Evolutionary conservation across 2,113 vertebrate genomes (phyloP).

Genomic region (Chloropsis cyanopogon): DNA sequence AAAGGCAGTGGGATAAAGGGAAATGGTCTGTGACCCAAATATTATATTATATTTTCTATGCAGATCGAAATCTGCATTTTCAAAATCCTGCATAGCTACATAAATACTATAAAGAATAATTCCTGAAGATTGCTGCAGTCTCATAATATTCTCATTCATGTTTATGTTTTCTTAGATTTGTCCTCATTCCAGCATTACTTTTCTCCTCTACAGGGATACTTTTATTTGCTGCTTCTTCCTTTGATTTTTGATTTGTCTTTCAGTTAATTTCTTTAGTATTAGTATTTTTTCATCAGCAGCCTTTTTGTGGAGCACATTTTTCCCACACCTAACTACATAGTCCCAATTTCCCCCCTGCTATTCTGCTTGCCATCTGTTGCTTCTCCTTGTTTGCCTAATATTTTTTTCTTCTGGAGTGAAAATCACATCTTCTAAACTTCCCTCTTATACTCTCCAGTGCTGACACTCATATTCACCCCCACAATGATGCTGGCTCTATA

Average conservation of each 20-base stretch:
- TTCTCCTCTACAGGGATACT: neutral
- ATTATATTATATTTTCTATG: neutral
- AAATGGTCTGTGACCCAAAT: neutral
- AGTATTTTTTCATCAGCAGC: neutral
- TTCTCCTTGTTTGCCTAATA: neutral
- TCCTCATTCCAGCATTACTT: neutral
- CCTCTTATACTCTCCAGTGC: neutral
- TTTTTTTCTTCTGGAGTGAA: neutral
- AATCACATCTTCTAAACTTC: neutral
- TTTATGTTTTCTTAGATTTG: neutral
- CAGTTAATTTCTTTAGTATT: neutral
- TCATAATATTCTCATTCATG: neutral
- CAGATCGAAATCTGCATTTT: neutral
- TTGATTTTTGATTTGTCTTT: neutral
- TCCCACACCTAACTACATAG: neutral
- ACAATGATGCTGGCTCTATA: neutral
- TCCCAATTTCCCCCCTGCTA: neutral
- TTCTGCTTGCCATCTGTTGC: neutral
- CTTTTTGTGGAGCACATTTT: fast-evolving
- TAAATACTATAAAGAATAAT: neutral
- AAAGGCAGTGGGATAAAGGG: neutral
- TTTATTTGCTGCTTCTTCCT: neutral
- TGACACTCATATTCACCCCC: neutral
- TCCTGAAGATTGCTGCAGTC: neutral
- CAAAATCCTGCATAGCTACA: neutral